Evolutionary conservation across 2,888 invertebrate species (phyloP).

Genomic region (Acholoe squamosa): DNA sequence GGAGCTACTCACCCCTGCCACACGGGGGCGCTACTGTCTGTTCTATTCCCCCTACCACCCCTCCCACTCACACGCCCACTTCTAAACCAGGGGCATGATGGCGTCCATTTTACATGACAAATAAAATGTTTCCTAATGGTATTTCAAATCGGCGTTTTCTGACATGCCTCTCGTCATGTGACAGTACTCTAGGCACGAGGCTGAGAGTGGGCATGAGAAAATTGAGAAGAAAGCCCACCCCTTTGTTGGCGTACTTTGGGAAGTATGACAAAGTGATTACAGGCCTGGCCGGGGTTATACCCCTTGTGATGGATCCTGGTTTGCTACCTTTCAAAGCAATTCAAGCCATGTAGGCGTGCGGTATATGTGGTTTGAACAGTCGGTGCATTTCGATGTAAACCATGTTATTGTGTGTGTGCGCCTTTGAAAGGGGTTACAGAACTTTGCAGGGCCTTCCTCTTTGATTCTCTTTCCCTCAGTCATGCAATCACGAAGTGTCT

Average conservation of each 20-base stretch:
- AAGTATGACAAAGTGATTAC: conserved; percentile 7
- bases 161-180: conserved; percentile 29
- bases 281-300: conserved; percentile 30
- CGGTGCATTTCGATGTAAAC: conserved; percentile 18
- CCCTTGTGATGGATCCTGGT: conserved; percentile 46
- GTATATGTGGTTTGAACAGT: conserved; percentile 12
- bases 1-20: conserved; percentile 29
- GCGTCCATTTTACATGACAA: conserved; percentile 48
- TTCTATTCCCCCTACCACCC: not conserved
- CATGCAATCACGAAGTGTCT: conserved; percentile 57
- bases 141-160: conserved; percentile 45
- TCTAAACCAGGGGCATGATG: not conserved
- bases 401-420: conserved; percentile 23
- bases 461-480: not conserved
- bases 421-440: conserved; percentile 54
- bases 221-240: conserved; percentile 42
- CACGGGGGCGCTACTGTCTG: not conserved
- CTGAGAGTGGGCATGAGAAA: conserved; percentile 16
- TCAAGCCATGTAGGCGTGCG: not conserved
- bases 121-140: conserved; percentile 55
- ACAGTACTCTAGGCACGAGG: conserved; percentile 32
- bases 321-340: conserved; percentile 48
- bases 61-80: conserved; percentile 20
- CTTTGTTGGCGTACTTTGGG: conserved; percentile 9
- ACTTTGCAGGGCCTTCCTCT: not conserved